A percentile compares a stretch with the other conserved stretches of the same genome.
Conservation (phyloP, 2,888 invertebrate species). For the Diachrysia chrysitis region DNA sequence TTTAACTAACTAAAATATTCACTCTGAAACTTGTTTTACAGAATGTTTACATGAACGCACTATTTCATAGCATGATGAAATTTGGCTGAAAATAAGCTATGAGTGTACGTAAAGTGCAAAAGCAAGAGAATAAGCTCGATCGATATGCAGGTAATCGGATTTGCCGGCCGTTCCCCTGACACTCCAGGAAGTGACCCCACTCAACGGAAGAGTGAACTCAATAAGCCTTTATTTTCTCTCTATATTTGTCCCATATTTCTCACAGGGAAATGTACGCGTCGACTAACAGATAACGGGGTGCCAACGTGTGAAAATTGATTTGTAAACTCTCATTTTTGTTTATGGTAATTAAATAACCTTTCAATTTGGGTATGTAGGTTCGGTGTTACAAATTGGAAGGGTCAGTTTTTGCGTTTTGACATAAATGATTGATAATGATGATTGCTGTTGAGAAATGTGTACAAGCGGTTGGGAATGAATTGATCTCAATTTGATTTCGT, state of each 20-base stretch:
- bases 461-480: constrained; percentile 20
- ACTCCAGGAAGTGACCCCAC: constrained; percentile 82
- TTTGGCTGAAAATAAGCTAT: constrained; percentile 37
- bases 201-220: constrained; percentile 78
- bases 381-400: constrained; percentile 37
- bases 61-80: constrained; percentile 42
- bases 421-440: constrained; percentile 20
- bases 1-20: constrained; percentile 35
- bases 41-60: constrained; percentile 36
- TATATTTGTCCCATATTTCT: constrained; percentile 58
- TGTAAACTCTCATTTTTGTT: constrained; percentile 18
- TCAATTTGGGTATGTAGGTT: constrained; percentile 45
- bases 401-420: constrained; percentile 37
- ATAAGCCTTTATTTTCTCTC: constrained; percentile 74
- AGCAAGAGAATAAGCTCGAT: constrained; percentile 73
- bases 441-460: constrained; percentile 33
- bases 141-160: constrained; percentile 80
- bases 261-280: constrained; percentile 43
- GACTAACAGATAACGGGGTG: constrained; percentile 19
- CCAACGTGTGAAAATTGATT: constrained; percentile 43
- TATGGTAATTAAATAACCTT: constrained; percentile 44
- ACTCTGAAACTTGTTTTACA: constrained; percentile 27
- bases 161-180: constrained; percentile 72
- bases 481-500: constrained; percentile 16
- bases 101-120: constrained; percentile 40